phyloP scores from a whole-genome alignment of 1,140 invertebrate genomes.

The Mercenaria mercenaria region DNA sequence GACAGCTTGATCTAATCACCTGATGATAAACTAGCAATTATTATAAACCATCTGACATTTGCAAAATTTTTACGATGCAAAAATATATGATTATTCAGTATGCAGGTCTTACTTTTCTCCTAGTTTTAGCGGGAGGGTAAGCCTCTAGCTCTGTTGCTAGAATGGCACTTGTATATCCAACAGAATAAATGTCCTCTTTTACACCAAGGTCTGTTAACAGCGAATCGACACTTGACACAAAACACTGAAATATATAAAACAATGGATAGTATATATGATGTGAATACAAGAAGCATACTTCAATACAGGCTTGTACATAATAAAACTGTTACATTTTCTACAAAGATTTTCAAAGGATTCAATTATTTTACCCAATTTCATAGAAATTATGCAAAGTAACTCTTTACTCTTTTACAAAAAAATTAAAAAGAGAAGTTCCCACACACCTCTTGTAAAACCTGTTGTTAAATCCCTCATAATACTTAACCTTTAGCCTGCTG shows the following conservation, averaged over 20 bases:
- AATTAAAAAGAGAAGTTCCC: too few relatives aligned
- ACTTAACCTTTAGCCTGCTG: too few relatives aligned
- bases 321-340: background rate
- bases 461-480: too few relatives aligned
- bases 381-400: too few relatives aligned
- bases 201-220: conserved; percentile 88
- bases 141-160: conserved; percentile 88
- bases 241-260: conserved; percentile 71
- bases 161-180: conserved; percentile 89
- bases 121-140: conserved; percentile 74
- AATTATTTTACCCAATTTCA: background rate
- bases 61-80: too few relatives aligned
- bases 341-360: background rate
- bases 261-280: background rate
- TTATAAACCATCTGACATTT: too few relatives aligned
- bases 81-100: too few relatives aligned
- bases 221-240: conserved; percentile 85
- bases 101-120: conserved; percentile 77
- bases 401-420: too few relatives aligned
- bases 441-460: too few relatives aligned
- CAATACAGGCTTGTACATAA: background rate
- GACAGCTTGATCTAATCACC: too few relatives aligned
- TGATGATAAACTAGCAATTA: too few relatives aligned
- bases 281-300: background rate
- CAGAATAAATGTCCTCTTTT: conserved; percentile 89